Base-by-base conservation (phyloP, 64 coral and sea anemone species). In the Montipora cactus region DNA sequence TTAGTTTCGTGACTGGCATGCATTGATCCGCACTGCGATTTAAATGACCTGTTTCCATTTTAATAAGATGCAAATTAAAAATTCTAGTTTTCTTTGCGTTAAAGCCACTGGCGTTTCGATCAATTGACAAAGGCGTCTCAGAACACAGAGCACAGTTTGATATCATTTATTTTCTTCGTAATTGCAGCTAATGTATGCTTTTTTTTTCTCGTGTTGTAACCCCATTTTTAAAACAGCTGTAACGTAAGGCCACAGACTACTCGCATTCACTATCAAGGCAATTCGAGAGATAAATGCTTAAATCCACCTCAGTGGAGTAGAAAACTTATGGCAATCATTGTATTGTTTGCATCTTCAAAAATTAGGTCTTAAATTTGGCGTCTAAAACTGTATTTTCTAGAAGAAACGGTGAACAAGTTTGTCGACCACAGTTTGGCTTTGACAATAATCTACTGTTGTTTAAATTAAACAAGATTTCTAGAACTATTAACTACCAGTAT, bases 51-150 rank as follows among this genome's bases (percentile, higher is more conserved):
- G 8, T 47, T 78, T 78, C 45, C 76, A 49, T 78, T 49, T 78
- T 78, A 78, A 78, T 78, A 10, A 71, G 3, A 78, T 78, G 76
- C 76, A 78, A 78, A 78, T 78, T 45, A 78, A 49, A 44, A 49
- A 47, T 78, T 45, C 18, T 5, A 49, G 47, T 19, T 49, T 19
- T 6, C 45, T 13, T 13, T 10, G 76, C 5, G 4, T 49, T 4
- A 49, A 78, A 52, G 1, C 28, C 76, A 49, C 16, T 15, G 46
- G n/a, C 47, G 49, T 49, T 48, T 78, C 49, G 46, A 78, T 78
- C 46, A 49, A 78, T 49, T 78, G 3, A 49, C 12, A 49, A 78
- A 78, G 76, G 11, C 47, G 13, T 52, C 46, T 7, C 44, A 51
- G 47, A 50, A 47, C 15, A 78, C 5, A 78, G 45, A 49, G 13